A percentile compares a stretch with the other conserved stretches of the same genome.
Evolutionary conservation across 2,888 invertebrate genomes (phyloP).

Genomic region (Allacma fusca): DNA sequence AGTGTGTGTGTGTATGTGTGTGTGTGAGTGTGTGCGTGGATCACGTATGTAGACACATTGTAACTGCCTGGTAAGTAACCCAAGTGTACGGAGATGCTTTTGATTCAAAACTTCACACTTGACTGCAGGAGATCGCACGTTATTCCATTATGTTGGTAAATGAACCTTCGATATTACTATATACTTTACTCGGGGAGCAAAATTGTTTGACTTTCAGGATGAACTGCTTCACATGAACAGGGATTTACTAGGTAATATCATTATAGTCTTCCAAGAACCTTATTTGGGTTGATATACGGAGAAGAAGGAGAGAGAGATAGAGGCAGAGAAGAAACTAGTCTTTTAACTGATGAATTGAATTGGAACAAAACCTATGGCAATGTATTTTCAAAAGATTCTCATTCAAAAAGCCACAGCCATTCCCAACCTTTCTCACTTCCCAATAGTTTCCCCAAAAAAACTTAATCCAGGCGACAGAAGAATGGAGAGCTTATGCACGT

Average conservation of each 20-base stretch:
- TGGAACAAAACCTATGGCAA: slow-evolving; percentile 10
- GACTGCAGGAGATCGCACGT: slow-evolving; percentile 14
- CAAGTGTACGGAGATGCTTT: not conserved
- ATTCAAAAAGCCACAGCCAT: not conserved
- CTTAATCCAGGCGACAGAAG: not conserved
- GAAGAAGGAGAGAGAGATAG: not conserved
- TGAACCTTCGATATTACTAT: slow-evolving; percentile 17
- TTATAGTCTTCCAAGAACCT: not conserved
- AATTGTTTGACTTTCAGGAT: slow-evolving; percentile 16
- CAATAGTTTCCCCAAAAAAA: not conserved
- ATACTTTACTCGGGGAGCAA: not conserved
- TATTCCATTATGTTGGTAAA: slow-evolving; percentile 29
- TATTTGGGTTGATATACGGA: not conserved
- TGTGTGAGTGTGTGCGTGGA: not conserved
- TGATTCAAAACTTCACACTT: slow-evolving; percentile 13
- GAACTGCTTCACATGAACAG: slow-evolving; percentile 8
- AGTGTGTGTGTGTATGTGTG: not conserved
- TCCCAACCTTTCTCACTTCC: not conserved
- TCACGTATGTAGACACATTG: not conserved
- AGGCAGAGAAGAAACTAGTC: not conserved
- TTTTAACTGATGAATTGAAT: slow-evolving; percentile 16
- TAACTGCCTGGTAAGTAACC: not conserved
- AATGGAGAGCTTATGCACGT: no score
- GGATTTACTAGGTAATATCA: not conserved
- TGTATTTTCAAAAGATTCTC: not conserved